Evolutionary conservation across 2,113 vertebrate genomes (phyloP).

Genomic region (Butorides virescens): DNA sequence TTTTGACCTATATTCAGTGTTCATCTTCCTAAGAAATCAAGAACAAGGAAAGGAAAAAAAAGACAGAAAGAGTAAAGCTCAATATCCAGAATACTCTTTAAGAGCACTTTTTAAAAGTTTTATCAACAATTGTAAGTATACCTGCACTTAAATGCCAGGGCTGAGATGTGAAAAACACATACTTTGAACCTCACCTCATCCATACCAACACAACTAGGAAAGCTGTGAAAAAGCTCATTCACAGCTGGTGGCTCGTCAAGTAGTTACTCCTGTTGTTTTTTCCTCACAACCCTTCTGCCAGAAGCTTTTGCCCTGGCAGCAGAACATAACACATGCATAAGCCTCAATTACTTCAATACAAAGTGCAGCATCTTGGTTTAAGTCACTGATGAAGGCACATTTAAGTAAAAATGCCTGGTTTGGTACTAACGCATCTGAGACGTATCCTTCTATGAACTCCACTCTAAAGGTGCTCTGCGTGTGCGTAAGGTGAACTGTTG

Average conservation of each 20-base stretch:
- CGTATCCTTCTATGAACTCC: neutral
- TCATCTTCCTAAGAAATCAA: constrained; percentile 76
- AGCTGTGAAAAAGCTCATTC: neutral
- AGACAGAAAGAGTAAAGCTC: neutral
- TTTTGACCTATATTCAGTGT: constrained; percentile 86
- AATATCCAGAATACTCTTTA: neutral
- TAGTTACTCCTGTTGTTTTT: neutral
- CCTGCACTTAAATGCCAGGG: neutral
- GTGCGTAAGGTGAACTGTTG: neutral
- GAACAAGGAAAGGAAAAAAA: neutral
- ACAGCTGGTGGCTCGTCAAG: neutral
- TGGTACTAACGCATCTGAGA: neutral
- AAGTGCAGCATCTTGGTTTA: neutral
- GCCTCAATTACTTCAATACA: neutral
- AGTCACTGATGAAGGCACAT: neutral
- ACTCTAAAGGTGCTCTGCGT: neutral
- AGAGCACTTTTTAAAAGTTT: neutral
- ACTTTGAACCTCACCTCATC: neutral
- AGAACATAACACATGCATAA: neutral
- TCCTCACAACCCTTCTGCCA: neutral
- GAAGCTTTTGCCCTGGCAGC: neutral
- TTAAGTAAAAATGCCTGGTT: neutral
- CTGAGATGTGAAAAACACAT: neutral
- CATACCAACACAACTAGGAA: neutral
- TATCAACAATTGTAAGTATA: neutral